These are phyloP conservation scores for Eudemis profundana DNA, from an alignment of 2,888 invertebrate species.

Conservation along the genomic window DNA sequence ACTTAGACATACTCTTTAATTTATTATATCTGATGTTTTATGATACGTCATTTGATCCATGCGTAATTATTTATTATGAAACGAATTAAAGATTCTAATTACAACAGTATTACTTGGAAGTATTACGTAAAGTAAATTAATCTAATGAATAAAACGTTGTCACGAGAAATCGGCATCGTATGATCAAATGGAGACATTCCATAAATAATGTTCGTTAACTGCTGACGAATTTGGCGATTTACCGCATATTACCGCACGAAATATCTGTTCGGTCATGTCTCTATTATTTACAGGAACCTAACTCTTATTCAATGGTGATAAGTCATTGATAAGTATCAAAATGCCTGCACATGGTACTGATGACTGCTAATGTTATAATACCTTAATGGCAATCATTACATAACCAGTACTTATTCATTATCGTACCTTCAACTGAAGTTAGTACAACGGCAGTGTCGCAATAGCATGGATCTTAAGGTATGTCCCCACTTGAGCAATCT, in stretches of 20 bases:
- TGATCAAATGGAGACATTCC: neutral
- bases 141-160: too few species aligned
- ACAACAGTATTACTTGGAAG: too few species aligned
- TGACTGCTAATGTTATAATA: neutral
- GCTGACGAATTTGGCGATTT: constrained; percentile 2
- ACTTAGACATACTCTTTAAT: too few species aligned
- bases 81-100: too few species aligned
- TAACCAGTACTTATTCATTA: constrained; percentile 26
- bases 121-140: too few species aligned
- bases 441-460: constrained; percentile 3
- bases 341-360: too few species aligned
- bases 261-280: neutral
- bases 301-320: neutral
- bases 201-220: neutral
- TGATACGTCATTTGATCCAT: too few species aligned
- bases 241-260: constrained; percentile 5
- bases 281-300: neutral
- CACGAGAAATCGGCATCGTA: too few species aligned
- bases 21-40: too few species aligned
- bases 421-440: neutral
- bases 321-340: neutral
- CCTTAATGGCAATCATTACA: constrained; percentile 21
- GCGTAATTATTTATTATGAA: too few species aligned
- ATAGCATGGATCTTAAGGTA: neutral
- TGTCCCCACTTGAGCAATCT: neutral